Base-by-base conservation (phyloP, 2,113 vertebrate genomes). In the Ceratotherium simum region DNA sequence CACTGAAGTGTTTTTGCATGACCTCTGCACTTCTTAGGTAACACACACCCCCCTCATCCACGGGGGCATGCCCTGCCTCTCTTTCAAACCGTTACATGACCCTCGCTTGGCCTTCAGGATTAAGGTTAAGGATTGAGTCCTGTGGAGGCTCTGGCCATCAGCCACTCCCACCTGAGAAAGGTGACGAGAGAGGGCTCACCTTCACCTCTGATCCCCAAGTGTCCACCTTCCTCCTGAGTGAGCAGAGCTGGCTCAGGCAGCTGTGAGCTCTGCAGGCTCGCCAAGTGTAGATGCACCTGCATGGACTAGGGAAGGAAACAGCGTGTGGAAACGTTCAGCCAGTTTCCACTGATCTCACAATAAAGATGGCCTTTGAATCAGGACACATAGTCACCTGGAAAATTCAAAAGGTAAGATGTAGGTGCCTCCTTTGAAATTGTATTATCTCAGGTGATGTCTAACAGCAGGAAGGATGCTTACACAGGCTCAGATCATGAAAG, bases 161-260 rank as follows among this genome's bases (percentile, higher is more conserved):
- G 65, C 54, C 46, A 1, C 21, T 5, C 8, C 65, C 76, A 29
- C 13, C 27, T 0, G 78, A 46, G 70, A 27, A 39, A 17, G 17
- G 48, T 3, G 25, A 11, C 7, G 33, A 56, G 56, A 36, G 2
- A 33, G 86, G 20, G 17, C 42, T 70, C 17, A 5, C 36, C 3
- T 23, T 11, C 36, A 8, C 2, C 31, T 27, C 56, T 1, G 0
- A 21, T 2, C 6, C 51, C 12, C 64, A 21, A 1, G 14, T 2
- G 36, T 48, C 31, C 5, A 3, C 58, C 27, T 56, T 31, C 36
- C n/a, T n/a, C 21, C 56, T 16, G 9, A 36, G 33, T 4, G 1
- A 17, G 60, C 31, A 13, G n/a, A 42, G 54, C n/a, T 0, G 20
- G 11, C 20, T 13, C 1, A 8, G 81, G 20, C 13, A 0, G n/a